Evolutionary conservation across 2,113 vertebrate species (phyloP).

Genomic region (Morone saxatilis): DNA sequence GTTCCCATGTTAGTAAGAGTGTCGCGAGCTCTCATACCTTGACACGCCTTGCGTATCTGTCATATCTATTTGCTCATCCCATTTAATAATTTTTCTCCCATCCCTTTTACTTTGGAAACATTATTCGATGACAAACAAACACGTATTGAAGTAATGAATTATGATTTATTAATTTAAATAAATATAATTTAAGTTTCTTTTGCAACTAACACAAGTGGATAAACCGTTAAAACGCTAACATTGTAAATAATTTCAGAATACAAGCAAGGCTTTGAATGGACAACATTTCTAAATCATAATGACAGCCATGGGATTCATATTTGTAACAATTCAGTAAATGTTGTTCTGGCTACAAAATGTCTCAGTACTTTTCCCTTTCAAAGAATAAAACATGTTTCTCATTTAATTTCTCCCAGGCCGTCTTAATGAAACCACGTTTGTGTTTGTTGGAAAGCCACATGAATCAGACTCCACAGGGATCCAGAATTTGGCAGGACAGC

Average conservation of each 20-base stretch:
- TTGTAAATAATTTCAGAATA: not conserved
- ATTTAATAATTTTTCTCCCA: not conserved
- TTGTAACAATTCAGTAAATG: not conserved
- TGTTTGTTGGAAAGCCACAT: slow-evolving; percentile 7
- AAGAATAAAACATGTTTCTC: not conserved
- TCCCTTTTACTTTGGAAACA: too few relatives aligned
- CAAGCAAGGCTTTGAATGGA: not conserved
- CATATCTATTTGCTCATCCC: not conserved
- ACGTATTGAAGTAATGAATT: not conserved
- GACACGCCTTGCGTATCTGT: slow-evolving; percentile 37
- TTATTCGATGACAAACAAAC: not conserved
- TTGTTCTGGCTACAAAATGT: not conserved
- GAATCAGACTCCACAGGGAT: slow-evolving; percentile 14
- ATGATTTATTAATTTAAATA: not conserved
- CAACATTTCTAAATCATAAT: not conserved
- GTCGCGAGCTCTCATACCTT: not conserved
- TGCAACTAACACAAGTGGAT: not conserved
- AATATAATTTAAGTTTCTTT: not conserved
- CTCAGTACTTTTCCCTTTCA: slow-evolving; percentile 21
- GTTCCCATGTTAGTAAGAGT: slow-evolving; percentile 61
- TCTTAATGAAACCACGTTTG: slow-evolving; percentile 16
- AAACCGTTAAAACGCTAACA: not conserved
- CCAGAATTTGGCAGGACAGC: slow-evolving; percentile 47
- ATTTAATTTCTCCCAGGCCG: not conserved
- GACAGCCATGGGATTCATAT: not conserved